phyloP scores from a whole-genome alignment of 2,797 vertebrate genomes.

The Typhlichthys eigenmanni region DNA sequence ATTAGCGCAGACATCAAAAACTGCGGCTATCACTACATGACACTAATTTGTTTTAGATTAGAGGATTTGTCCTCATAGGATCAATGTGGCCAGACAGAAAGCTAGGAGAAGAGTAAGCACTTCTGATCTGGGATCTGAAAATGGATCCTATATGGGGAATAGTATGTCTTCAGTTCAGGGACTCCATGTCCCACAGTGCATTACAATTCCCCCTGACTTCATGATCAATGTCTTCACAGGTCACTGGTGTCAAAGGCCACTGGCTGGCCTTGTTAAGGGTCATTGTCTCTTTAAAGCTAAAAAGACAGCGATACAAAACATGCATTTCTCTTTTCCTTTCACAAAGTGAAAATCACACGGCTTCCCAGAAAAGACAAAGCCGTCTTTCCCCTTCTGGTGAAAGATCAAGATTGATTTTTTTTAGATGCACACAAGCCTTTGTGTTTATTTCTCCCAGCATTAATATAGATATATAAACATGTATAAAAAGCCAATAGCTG shows the following conservation, averaged over 20 bases:
- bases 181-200: conserved; percentile 57
- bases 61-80: conserved; percentile 20
- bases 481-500: conserved; percentile 37
- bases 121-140: conserved; percentile 2
- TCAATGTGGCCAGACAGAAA: conserved; percentile 28
- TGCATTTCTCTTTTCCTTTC: conserved; percentile 24
- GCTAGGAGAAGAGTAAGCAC: neutral
- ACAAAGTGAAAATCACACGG: conserved; percentile 31
- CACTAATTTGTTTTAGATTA: conserved; percentile 45
- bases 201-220: conserved; percentile 35
- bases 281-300: conserved; percentile 44
- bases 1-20: conserved; percentile 46
- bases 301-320: conserved; percentile 64
- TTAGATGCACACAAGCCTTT: conserved; percentile 39
- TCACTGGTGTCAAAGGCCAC: conserved; percentile 49
- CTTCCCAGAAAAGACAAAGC: conserved; percentile 57
- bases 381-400: conserved; percentile 43
- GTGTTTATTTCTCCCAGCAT: conserved; percentile 31
- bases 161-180: conserved; percentile 8
- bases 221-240: conserved; percentile 46
- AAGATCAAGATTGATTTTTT: conserved; percentile 56
- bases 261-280: conserved; percentile 56
- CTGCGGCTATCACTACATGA: conserved; percentile 25
- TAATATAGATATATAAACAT: conserved; percentile 49
- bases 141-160: neutral